Conservation (phyloP, 2,113 vertebrate species). For the Rafetus swinhoei region DNA sequence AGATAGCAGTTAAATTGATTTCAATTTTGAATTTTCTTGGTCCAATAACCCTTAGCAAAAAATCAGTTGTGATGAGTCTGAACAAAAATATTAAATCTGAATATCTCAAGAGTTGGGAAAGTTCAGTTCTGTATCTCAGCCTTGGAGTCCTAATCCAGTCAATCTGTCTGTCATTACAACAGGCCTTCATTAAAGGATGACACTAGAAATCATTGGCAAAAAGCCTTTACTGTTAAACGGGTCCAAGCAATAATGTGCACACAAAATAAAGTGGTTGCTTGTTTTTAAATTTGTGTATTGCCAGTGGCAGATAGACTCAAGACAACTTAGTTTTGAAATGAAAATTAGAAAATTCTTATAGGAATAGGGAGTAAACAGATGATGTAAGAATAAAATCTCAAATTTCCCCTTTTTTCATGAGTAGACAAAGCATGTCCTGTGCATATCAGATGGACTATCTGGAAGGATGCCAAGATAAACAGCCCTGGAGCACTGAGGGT, state of each 20-base stretch:
- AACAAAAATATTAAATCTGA: background rate
- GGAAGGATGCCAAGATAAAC: slow-evolving; percentile 40
- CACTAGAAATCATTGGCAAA: background rate
- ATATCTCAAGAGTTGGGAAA: accelerated
- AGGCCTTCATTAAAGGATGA: background rate
- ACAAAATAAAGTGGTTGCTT: background rate
- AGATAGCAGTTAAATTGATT: background rate
- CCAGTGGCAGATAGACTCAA: background rate
- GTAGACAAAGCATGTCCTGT: background rate
- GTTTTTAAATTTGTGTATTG: background rate
- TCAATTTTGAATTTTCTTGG: background rate
- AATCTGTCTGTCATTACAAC: background rate
- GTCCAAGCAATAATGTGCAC: background rate
- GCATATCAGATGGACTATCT: background rate
- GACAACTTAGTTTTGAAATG: background rate
- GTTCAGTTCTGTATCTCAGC: background rate
- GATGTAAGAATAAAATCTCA: background rate
- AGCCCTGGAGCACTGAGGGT: background rate
- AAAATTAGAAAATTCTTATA: background rate
- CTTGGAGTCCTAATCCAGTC: background rate
- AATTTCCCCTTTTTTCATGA: slow-evolving; percentile 1
- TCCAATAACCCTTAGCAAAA: background rate
- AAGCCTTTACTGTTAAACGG: background rate
- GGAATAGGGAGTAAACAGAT: background rate
- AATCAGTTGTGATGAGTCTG: background rate